phyloP scores from a whole-genome alignment of 2,797 vertebrate genomes.

The Falco biarmicus region DNA sequence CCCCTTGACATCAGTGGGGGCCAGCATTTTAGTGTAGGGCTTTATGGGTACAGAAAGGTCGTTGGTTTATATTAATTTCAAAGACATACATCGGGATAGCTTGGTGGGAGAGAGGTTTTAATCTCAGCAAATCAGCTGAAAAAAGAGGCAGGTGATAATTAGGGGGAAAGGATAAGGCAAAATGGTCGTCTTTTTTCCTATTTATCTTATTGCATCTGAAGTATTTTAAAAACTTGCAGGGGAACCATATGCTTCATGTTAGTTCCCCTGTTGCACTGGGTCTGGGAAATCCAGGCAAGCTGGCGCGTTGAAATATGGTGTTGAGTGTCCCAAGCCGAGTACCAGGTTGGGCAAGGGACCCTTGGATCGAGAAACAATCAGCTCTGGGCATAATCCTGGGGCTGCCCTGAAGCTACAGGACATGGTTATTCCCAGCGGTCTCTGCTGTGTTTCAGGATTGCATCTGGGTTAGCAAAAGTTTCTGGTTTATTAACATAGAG shows the following conservation, averaged over 20 bases:
- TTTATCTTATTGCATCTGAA: background rate
- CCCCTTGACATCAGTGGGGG: background rate
- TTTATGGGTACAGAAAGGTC: background rate
- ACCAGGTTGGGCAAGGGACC: background rate
- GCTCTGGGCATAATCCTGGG: background rate
- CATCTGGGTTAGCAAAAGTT: conserved; percentile 29
- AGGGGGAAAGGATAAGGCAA: background rate
- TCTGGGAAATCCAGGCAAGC: background rate
- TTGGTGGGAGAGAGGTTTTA: background rate
- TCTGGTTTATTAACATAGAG: background rate
- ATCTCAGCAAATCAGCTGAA: background rate
- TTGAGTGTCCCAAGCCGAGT: background rate
- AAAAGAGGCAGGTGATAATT: conserved; percentile 5
- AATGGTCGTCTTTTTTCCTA: background rate
- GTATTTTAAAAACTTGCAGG: background rate
- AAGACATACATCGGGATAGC: background rate
- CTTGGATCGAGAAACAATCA: background rate
- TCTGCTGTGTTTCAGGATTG: background rate
- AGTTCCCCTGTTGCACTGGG: background rate
- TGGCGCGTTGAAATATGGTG: background rate
- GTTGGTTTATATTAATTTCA: background rate
- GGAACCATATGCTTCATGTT: background rate
- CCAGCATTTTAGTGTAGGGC: background rate
- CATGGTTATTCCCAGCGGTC: background rate
- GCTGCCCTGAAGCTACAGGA: background rate